Evolutionary conservation across 1,140 invertebrate species (phyloP).

Genomic region (Pogonognathellus flavescens): DNA sequence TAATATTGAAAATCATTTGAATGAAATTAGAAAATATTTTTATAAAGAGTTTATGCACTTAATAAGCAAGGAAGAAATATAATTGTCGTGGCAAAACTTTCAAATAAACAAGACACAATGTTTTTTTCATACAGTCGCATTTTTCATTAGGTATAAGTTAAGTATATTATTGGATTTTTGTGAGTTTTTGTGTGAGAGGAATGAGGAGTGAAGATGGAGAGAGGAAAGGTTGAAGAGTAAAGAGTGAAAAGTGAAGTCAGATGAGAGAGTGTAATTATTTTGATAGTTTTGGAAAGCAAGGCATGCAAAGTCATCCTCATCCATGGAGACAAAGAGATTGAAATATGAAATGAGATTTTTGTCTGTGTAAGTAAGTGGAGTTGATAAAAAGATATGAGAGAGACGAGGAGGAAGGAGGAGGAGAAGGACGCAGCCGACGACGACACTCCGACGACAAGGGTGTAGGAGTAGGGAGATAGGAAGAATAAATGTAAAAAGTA

Average conservation of each 20-base stretch:
- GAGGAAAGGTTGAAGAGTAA: neutral
- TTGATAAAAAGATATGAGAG: constrained; percentile 21
- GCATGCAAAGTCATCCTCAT: neutral
- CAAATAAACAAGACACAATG: no score
- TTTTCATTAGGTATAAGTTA: neutral
- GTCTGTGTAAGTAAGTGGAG: constrained; percentile 15
- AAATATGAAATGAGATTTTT: constrained; percentile 39
- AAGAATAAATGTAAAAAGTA: neutral
- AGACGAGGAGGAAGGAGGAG: neutral
- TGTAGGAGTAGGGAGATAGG: neutral
- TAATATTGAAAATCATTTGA: no score
- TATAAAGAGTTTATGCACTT: no score
- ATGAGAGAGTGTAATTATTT: constrained; percentile 21
- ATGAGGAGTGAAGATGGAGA: neutral
- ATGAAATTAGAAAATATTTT: no score
- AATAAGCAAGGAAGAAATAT: no score
- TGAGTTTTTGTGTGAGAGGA: neutral
- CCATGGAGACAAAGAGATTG: neutral
- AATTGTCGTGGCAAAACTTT: no score
- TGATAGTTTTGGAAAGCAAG: neutral
- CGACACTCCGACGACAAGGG: no score
- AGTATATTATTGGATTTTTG: neutral
- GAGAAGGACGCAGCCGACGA: neutral
- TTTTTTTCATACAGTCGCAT: no score
- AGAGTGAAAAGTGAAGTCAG: no score